Percentiles rank a stretch among this genome's conserved stretches.
Evolutionary conservation across 92 coral and sea anemone genomes (phyloP).

Genomic region (Epizoanthus ramosus): DNA sequence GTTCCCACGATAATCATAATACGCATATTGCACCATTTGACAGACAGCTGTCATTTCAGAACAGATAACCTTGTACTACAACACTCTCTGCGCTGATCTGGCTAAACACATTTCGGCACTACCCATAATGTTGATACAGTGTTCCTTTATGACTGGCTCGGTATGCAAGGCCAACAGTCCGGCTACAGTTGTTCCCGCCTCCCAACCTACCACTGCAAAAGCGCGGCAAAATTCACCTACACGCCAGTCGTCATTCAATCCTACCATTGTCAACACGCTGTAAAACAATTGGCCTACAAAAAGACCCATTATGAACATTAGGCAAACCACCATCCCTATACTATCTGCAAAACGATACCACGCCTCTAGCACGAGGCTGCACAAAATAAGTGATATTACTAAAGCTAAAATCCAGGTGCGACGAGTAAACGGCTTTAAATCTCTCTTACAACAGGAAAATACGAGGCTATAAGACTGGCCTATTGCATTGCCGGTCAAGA

Average conservation of each 20-base stretch:
- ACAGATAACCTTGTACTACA: not conserved
- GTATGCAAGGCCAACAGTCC: not conserved
- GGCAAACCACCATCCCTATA: not conserved
- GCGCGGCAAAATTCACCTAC: not conserved
- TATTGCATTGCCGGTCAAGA: not conserved
- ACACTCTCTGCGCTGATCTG: not conserved
- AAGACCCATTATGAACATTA: not conserved
- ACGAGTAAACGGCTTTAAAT: not conserved
- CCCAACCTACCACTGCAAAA: constrained; percentile 1
- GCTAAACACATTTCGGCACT: not conserved
- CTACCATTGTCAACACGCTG: not conserved
- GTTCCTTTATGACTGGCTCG: not conserved
- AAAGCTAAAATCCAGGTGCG: not conserved
- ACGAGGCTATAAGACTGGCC: constrained; percentile 1
- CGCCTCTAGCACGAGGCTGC: not conserved
- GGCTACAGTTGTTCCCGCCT: not conserved
- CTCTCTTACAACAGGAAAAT: not conserved
- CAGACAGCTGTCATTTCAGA: no score
- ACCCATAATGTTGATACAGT: not conserved
- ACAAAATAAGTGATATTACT: not conserved
- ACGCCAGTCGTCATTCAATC: not conserved
- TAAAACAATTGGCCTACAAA: not conserved
- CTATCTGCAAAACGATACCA: not conserved
- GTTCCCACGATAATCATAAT: no score
- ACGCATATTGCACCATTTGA: no score